These are phyloP conservation scores for Acanthosepion esculentum DNA, from an alignment of 2,888 invertebrate species.

Conservation along the genomic window DNA sequence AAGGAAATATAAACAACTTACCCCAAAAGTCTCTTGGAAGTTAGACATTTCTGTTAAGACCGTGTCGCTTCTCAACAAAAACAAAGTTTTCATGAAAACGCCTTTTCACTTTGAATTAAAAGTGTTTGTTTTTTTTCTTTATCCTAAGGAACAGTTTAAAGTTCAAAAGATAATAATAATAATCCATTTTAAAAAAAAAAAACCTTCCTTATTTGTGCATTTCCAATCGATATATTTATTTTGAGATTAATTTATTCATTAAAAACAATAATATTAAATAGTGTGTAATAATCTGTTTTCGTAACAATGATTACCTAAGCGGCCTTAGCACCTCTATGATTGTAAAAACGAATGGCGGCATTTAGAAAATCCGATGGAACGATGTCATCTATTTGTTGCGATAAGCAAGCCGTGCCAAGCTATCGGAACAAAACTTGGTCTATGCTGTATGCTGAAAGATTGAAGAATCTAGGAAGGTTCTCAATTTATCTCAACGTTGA, in stretches of 20 bases:
- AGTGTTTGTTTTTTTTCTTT: background rate
- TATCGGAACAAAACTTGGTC: slow-evolving; percentile 34
- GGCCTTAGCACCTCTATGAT: background rate
- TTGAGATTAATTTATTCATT: background rate
- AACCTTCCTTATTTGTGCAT: background rate
- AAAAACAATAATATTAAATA: background rate
- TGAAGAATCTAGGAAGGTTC: slow-evolving; percentile 42
- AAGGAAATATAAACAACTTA: background rate
- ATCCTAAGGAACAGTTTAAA: background rate
- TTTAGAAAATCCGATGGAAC: background rate
- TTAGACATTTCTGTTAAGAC: background rate
- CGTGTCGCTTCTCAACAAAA: background rate
- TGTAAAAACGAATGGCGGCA: background rate
- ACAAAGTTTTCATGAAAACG: background rate
- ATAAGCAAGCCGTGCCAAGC: background rate
- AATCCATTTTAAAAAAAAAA: background rate
- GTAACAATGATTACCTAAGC: background rate
- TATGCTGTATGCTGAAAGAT: slow-evolving; percentile 41
- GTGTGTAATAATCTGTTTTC: background rate
- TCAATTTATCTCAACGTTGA: slow-evolving; percentile 40
- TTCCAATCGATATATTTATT: background rate
- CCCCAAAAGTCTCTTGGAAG: background rate
- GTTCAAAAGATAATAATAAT: too few relatives aligned
- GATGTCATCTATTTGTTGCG: background rate
- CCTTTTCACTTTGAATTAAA: background rate